These are phyloP conservation scores for Mercenaria mercenaria DNA, from an alignment of 1,140 invertebrate species.

Conservation along the genomic window DNA sequence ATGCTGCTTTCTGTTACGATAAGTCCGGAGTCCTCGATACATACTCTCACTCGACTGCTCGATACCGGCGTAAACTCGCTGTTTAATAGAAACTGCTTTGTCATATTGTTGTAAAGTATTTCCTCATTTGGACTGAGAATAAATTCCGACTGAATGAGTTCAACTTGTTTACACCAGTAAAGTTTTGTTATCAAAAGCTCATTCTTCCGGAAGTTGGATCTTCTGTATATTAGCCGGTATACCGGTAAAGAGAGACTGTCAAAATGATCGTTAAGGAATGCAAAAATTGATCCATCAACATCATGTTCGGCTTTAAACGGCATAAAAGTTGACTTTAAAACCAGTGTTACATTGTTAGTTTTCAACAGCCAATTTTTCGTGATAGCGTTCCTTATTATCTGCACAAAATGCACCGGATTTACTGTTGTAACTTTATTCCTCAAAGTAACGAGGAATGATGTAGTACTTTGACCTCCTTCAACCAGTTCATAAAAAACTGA, in stretches of 20 bases:
- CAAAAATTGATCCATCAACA: too few relatives aligned
- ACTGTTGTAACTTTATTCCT: too few relatives aligned
- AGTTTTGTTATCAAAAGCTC: not conserved
- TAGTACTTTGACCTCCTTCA: not conserved
- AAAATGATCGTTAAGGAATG: not conserved
- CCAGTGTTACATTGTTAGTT: too few relatives aligned
- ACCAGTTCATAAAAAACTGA: not conserved
- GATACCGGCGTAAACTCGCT: not conserved
- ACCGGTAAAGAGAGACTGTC: not conserved
- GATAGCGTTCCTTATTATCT: not conserved
- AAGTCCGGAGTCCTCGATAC: not conserved
- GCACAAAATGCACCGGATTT: not conserved
- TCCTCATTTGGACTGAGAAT: not conserved
- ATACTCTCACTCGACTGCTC: not conserved
- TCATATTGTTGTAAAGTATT: not conserved
- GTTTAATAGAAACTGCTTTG: not conserved
- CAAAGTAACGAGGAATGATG: not conserved
- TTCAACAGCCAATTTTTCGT: not conserved
- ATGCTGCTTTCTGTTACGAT: too few relatives aligned
- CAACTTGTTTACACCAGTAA: not conserved
- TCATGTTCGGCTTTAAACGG: not conserved
- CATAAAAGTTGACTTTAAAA: too few relatives aligned
- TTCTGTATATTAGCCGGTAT: not conserved
- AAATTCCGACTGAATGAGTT: not conserved
- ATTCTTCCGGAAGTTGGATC: too few relatives aligned